A percentile compares a stretch with the other conserved stretches of the same genome.
phyloP scores from a whole-genome alignment of 1,140 invertebrate genomes.

The Calliphora vicina region DNA sequence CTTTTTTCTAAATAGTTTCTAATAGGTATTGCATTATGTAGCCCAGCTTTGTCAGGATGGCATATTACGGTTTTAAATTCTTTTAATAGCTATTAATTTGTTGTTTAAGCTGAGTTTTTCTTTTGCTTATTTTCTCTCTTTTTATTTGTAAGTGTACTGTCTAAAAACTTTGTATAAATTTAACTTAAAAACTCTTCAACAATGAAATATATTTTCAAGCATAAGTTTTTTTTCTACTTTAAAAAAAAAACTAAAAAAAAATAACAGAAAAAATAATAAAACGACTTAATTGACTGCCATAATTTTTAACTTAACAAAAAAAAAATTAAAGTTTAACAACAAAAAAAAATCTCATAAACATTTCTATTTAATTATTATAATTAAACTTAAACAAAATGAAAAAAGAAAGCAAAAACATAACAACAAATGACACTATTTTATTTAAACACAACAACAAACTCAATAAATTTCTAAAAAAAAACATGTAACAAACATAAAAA shows the following conservation, averaged over 20 bases:
- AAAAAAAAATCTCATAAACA: conserved; percentile 17
- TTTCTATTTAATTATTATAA: conserved; percentile 24
- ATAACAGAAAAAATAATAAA: not conserved
- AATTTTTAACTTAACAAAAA: conserved; percentile 20
- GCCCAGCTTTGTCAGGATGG: too few species aligned
- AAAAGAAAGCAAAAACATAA: conserved; percentile 28
- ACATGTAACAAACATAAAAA: conserved; percentile 25
- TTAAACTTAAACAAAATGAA: conserved; percentile 16
- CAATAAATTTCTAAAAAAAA: conserved; percentile 15
- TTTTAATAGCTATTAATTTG: too few species aligned
- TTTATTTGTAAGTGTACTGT: too few species aligned
- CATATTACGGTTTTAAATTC: too few species aligned
- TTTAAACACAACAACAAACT: conserved; percentile 36
- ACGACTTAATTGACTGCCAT: conserved; percentile 33
- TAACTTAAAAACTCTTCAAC: too few species aligned
- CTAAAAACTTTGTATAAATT: too few species aligned
- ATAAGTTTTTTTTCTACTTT: conserved; percentile 19
- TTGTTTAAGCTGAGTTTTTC: too few species aligned
- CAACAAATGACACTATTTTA: conserved; percentile 19
- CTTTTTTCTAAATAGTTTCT: too few species aligned
- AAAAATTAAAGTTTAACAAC: not conserved
- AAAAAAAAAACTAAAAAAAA: conserved; percentile 23
- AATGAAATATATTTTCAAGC: too few species aligned
- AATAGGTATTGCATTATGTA: too few species aligned
- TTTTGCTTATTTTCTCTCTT: too few species aligned